Conservation (phyloP, 2,888 invertebrate species). For the Coenonympha glycerion region DNA sequence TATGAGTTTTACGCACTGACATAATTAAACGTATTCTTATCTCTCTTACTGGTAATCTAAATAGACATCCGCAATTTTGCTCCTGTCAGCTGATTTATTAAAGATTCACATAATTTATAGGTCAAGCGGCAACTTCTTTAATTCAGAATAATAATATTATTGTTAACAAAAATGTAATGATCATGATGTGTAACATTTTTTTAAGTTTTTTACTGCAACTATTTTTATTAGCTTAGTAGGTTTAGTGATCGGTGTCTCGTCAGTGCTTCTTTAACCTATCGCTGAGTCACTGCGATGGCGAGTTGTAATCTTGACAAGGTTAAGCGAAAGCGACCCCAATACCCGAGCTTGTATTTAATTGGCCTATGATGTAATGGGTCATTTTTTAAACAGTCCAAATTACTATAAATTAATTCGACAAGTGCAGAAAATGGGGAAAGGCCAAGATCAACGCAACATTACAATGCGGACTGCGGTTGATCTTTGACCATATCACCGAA, state of each 20-base stretch:
- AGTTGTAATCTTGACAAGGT: constrained; percentile 29
- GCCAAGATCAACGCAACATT: background rate
- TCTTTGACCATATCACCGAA: too few species aligned
- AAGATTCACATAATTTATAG: too few species aligned
- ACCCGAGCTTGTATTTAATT: constrained; percentile 20
- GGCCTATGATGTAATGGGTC: constrained; percentile 19
- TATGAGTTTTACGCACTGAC: background rate
- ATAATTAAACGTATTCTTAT: too few species aligned
- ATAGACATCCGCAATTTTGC: too few species aligned
- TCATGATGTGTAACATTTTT: too few species aligned
- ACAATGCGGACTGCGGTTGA: background rate
- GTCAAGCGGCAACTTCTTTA: too few species aligned
- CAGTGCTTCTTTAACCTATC: constrained; percentile 8
- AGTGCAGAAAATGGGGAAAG: background rate
- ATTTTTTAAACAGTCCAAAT: constrained; percentile 1
- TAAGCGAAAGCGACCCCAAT: constrained; percentile 29
- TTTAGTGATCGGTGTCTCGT: background rate
- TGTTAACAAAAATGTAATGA: too few species aligned
- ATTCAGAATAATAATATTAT: too few species aligned
- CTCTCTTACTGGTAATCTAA: too few species aligned
- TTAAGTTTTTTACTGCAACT: too few species aligned
- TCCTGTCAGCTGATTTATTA: too few species aligned
- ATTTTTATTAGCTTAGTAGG: too few species aligned
- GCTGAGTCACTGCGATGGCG: constrained; percentile 14
- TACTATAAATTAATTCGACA: background rate